phyloP scores from a whole-genome alignment of 1,140 invertebrate species.

The Maniola jurtina region DNA sequence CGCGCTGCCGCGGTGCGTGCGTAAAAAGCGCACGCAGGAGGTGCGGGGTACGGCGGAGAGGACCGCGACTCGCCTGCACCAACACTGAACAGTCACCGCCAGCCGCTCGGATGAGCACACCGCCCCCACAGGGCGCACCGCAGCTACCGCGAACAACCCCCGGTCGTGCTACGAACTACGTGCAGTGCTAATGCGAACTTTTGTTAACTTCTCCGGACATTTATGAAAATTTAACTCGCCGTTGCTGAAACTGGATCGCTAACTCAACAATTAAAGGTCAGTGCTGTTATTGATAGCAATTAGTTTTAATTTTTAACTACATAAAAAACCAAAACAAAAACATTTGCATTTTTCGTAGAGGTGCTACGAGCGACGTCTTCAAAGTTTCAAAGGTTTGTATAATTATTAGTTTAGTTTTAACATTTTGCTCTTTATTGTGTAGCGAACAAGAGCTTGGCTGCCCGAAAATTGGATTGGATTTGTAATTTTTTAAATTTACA shows the following conservation, averaged over 20 bases:
- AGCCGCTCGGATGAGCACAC: slow-evolving; percentile 69
- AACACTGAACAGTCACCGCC: slow-evolving; percentile 56
- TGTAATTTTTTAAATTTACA: slow-evolving; percentile 25
- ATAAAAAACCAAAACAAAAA: not conserved
- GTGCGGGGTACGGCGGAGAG: slow-evolving; percentile 57
- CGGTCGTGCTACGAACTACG: slow-evolving; percentile 58
- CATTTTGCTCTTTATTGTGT: slow-evolving; percentile 31
- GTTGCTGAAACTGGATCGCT: slow-evolving; percentile 51
- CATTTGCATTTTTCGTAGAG: slow-evolving; percentile 31
- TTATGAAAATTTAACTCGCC: slow-evolving; percentile 15
- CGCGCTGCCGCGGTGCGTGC: slow-evolving; percentile 59
- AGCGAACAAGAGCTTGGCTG: slow-evolving; percentile 22
- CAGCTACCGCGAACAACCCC: slow-evolving; percentile 56
- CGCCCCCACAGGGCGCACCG: slow-evolving; percentile 66
- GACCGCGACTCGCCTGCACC: slow-evolving; percentile 56
- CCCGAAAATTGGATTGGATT: slow-evolving; percentile 17
- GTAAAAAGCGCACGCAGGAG: slow-evolving; percentile 75
- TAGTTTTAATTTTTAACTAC: not conserved
- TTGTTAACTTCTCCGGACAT: slow-evolving; percentile 36
- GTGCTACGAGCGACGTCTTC: slow-evolving; percentile 44
- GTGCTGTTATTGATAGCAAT: slow-evolving; percentile 5
- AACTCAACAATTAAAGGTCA: slow-evolving; percentile 33
- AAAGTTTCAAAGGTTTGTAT: slow-evolving; percentile 23
- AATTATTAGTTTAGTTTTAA: slow-evolving; percentile 17
- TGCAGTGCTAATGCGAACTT: slow-evolving; percentile 61